Conservation (phyloP, 1,140 invertebrate species). For the Plutomurus gul region DNA sequence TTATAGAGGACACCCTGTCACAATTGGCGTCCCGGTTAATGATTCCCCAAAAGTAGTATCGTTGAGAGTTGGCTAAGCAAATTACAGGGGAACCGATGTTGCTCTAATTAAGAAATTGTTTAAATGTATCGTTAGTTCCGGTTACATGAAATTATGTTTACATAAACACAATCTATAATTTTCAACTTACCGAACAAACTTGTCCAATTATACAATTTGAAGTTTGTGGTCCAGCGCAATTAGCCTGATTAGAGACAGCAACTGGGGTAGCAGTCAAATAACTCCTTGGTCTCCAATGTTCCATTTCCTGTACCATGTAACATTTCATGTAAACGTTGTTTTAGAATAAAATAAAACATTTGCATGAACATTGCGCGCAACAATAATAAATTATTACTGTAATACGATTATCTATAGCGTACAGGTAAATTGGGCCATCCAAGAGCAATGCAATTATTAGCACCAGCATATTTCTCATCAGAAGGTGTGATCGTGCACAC, state of each 20-base stretch:
- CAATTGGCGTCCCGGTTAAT: neutral
- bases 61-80: conserved; percentile 10
- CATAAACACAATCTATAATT: too few species aligned
- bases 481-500: conserved; percentile 3
- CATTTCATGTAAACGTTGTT: neutral
- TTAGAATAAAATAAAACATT: neutral
- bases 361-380: neutral
- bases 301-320: neutral
- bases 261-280: neutral
- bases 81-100: conserved; percentile 38
- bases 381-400: neutral
- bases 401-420: neutral
- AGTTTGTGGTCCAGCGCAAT: neutral
- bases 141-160: neutral
- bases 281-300: conserved; percentile 21
- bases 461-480: neutral
- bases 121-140: too few species aligned
- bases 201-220: neutral
- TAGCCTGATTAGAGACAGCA: neutral
- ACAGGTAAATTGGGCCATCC: conserved; percentile 5
- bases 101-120: too few species aligned
- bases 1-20: neutral
- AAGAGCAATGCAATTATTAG: neutral
- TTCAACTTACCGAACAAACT: conserved; percentile 28
- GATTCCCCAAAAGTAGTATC: conserved; percentile 36